phyloP scores from a whole-genome alignment of 2,113 vertebrate species.

The Pseudorasbora parva region DNA sequence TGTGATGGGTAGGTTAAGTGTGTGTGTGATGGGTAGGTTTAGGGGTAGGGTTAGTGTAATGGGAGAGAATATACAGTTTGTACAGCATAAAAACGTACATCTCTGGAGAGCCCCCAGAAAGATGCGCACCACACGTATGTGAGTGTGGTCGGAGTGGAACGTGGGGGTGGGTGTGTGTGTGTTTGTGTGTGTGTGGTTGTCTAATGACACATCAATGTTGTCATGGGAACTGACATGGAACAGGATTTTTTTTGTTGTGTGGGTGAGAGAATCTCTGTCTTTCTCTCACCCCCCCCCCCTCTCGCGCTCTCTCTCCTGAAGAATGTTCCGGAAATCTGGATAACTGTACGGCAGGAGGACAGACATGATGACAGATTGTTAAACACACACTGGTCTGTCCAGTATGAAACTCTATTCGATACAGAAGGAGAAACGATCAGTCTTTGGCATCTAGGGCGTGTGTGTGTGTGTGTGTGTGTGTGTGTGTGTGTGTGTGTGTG shows the following conservation, averaged over 20 bases:
- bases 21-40: no score
- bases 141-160: no score
- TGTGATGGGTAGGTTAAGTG: no score
- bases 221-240: slow-evolving; percentile 44
- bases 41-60: no score
- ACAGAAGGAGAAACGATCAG: neutral
- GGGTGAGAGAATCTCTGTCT: slow-evolving; percentile 24
- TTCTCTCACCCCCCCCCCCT: neutral
- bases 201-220: slow-evolving; percentile 43
- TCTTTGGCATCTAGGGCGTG: neutral
- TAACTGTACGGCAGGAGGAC: neutral
- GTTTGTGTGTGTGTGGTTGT: neutral
- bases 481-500: no score
- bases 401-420: neutral
- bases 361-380: neutral
- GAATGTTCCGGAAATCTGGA: slow-evolving; percentile 29
- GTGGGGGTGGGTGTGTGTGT: no score
- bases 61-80: no score
- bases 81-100: no score
- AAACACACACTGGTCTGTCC: neutral
- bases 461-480: no score
- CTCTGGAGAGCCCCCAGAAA: no score
- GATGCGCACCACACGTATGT: no score
- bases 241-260: slow-evolving; percentile 41
- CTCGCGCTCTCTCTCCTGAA: slow-evolving; percentile 5